A percentile compares a stretch with the other conserved stretches of the same genome.
phyloP scores from a whole-genome alignment of 2,888 invertebrate species.

The Amphipoea oculea region DNA sequence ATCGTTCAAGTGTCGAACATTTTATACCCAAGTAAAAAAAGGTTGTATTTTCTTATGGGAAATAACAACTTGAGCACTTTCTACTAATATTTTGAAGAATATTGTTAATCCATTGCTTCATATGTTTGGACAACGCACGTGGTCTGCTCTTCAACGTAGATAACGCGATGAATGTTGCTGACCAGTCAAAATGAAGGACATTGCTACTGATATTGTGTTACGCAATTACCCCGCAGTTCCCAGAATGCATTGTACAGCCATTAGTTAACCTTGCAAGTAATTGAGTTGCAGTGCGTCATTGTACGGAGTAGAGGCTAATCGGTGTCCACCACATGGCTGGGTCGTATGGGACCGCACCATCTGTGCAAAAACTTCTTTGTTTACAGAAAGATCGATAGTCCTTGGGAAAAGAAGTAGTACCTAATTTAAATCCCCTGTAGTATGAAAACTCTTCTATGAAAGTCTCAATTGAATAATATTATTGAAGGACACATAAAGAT shows the following conservation, averaged over 20 bases:
- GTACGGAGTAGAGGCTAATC: constrained; percentile 16
- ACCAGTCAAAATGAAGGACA: too few species aligned
- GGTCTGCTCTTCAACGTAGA: too few species aligned
- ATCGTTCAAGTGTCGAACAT: too few species aligned
- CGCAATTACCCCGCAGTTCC: background rate
- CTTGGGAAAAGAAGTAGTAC: constrained; percentile 8
- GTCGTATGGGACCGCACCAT: constrained; percentile 58
- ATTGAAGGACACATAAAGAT: background rate
- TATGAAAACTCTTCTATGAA: background rate
- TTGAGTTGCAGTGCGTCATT: constrained; percentile 29
- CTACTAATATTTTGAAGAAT: too few species aligned
- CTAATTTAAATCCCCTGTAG: background rate
- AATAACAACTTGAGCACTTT: too few species aligned
- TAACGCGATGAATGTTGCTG: too few species aligned
- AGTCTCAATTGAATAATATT: background rate
- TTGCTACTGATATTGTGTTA: too few species aligned
- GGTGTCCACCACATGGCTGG: constrained; percentile 44
- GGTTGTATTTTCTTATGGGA: too few species aligned
- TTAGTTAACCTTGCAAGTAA: constrained; percentile 40
- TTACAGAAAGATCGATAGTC: constrained; percentile 39
- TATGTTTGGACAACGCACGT: too few species aligned
- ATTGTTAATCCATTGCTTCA: too few species aligned
- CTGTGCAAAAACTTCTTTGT: constrained; percentile 41
- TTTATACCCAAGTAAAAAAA: too few species aligned
- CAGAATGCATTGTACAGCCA: constrained; percentile 25